A percentile compares a stretch with the other conserved stretches of the same genome.
Evolutionary conservation across 2,888 invertebrate genomes (phyloP).

Genomic region (Trachelus tabidus): DNA sequence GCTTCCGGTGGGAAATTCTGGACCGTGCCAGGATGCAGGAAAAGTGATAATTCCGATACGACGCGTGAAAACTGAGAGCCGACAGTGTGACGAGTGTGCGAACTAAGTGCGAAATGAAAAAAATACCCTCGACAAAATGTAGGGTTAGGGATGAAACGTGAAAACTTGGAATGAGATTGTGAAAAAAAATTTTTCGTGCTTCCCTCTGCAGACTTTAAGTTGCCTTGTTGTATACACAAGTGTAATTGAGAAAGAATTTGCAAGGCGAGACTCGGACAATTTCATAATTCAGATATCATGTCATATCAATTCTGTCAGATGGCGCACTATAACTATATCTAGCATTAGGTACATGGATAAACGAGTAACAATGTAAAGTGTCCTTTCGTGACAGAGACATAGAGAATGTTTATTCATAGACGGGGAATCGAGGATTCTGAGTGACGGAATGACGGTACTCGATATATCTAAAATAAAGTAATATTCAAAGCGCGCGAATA

Average conservation of each 20-base stretch:
- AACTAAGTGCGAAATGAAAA: background rate
- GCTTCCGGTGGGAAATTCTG: background rate
- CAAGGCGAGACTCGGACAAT: background rate
- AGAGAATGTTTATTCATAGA: background rate
- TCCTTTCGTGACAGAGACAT: background rate
- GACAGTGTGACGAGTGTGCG: background rate
- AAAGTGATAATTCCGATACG: background rate
- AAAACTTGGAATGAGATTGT: background rate
- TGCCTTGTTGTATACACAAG: background rate
- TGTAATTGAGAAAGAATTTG: background rate
- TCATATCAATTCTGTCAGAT: background rate
- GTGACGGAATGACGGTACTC: background rate
- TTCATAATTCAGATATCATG: background rate
- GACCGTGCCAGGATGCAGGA: background rate
- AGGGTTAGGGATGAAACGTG: background rate
- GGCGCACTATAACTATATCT: background rate
- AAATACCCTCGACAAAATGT: background rate
- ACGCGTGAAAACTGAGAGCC: background rate
- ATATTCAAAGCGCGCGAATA: constrained; percentile 29
- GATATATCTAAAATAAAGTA: constrained; percentile 29
- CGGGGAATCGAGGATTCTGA: background rate
- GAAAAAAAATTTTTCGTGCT: background rate
- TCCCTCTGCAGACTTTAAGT: background rate
- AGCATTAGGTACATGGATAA: background rate
- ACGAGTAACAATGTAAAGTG: background rate